phyloP scores from a whole-genome alignment of 2,113 vertebrate genomes.

The Jacana jacana region DNA sequence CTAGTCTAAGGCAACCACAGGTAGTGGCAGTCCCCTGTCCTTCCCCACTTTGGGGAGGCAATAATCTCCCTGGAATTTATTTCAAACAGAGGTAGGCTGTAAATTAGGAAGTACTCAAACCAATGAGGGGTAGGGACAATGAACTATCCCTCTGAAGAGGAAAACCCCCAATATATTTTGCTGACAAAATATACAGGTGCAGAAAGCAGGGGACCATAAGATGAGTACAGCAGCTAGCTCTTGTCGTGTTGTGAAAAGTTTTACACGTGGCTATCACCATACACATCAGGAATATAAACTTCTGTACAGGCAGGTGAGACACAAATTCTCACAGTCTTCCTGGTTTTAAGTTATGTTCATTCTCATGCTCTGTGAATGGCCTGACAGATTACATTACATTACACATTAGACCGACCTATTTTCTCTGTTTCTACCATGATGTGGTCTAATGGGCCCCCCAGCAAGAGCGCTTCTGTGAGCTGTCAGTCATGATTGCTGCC shows the following conservation, averaged over 20 bases:
- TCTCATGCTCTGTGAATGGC: background rate
- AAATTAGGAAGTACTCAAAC: background rate
- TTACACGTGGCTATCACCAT: background rate
- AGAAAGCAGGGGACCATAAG: background rate
- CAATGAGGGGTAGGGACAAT: background rate
- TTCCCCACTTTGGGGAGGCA: background rate
- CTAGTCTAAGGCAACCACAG: background rate
- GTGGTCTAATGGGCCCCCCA: slow-evolving; percentile 22
- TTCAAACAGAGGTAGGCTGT: background rate
- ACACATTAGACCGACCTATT: background rate
- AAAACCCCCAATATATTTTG: background rate
- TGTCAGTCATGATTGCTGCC: background rate
- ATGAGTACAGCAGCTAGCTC: background rate
- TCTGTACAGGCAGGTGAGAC: background rate
- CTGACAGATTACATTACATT: background rate
- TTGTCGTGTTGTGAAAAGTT: background rate
- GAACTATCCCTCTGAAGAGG: background rate
- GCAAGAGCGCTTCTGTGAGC: background rate
- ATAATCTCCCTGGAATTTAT: background rate
- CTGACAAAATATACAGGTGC: background rate
- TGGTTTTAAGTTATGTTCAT: background rate
- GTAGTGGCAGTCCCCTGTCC: too few species aligned
- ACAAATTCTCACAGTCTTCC: background rate
- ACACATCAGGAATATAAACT: background rate
- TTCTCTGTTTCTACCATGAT: background rate